Evolutionary conservation across 1,140 invertebrate species (phyloP).

Genomic region (Aphidius ervi): DNA sequence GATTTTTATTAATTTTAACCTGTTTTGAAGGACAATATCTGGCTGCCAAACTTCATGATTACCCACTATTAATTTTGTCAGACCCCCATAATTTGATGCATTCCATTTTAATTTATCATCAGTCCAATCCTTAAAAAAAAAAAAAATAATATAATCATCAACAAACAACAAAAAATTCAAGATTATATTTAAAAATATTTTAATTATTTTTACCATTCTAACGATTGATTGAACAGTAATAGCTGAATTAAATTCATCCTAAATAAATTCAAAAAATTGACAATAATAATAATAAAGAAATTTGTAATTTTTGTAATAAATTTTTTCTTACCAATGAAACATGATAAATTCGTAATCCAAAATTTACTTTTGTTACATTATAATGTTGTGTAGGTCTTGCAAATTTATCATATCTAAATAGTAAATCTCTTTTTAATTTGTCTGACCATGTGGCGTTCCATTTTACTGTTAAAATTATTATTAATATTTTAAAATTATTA

Average conservation of each 20-base stretch:
- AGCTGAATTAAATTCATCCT: conserved; percentile 56
- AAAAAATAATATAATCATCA: conserved; percentile 11
- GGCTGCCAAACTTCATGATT: conserved; percentile 67
- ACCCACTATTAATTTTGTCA: conserved; percentile 55
- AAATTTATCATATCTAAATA: conserved; percentile 62
- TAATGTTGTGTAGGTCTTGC: conserved; percentile 57
- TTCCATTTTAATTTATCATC: conserved; percentile 67
- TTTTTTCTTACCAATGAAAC: conserved; percentile 49
- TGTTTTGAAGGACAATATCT: conserved; percentile 63
- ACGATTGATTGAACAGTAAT: conserved; percentile 58
- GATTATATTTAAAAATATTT: background rate
- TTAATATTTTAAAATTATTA: conserved; percentile 13
- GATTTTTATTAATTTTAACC: conserved; percentile 37
- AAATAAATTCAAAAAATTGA: conserved; percentile 4
- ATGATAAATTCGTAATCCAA: conserved; percentile 57
- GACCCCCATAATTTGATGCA: conserved; percentile 57
- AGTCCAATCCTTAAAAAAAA: conserved; percentile 56
- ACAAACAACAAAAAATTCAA: background rate
- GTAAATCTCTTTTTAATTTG: conserved; percentile 56
- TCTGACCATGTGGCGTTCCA: conserved; percentile 61
- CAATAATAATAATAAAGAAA: background rate
- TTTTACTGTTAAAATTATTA: conserved; percentile 27
- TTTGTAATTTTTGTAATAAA: background rate
- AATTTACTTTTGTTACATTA: conserved; percentile 53
- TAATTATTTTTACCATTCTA: conserved; percentile 47